A percentile compares a stretch with the other conserved stretches of the same genome.
phyloP scores from a whole-genome alignment of 2,888 invertebrate species.

The Oxyteleia sp. region DNA sequence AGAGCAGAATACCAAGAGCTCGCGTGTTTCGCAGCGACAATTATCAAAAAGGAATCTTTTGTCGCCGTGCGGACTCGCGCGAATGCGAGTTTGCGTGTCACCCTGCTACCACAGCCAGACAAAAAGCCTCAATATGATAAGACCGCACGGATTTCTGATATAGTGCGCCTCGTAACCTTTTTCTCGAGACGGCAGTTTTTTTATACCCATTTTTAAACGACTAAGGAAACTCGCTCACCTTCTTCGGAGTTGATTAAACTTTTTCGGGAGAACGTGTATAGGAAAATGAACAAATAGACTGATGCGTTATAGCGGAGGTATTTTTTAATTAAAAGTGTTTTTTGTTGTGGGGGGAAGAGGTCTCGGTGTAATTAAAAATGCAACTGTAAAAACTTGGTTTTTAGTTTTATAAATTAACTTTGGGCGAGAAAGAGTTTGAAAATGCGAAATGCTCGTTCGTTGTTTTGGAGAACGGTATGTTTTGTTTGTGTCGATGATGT shows the following conservation, averaged over 20 bases:
- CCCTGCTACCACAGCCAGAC: conserved; percentile 81
- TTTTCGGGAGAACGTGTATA: conserved; percentile 3
- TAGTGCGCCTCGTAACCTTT: neutral
- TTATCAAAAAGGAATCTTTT: conserved; percentile 84
- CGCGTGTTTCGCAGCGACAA: conserved; percentile 80
- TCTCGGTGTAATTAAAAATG: neutral
- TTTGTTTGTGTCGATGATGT: too few relatives aligned
- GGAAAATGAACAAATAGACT: conserved; percentile 11
- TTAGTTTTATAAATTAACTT: neutral
- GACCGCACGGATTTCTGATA: conserved; percentile 60
- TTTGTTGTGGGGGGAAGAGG: conserved; percentile 1
- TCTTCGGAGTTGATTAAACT: conserved; percentile 24
- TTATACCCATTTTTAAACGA: conserved; percentile 8
- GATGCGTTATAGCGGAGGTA: conserved; percentile 10
- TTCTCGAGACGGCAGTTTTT: conserved; percentile 3
- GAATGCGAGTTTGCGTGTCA: conserved; percentile 84
- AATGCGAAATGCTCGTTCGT: too few relatives aligned
- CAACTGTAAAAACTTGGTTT: neutral
- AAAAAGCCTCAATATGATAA: conserved; percentile 83
- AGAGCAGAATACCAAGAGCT: conserved; percentile 65
- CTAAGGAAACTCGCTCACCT: conserved; percentile 11
- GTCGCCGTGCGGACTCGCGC: conserved; percentile 82
- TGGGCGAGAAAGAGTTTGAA: neutral
- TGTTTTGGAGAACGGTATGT: too few relatives aligned
- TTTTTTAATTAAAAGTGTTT: conserved; percentile 44